Conservation (phyloP, 2,797 vertebrate genomes). For the Masticophis lateralis region DNA sequence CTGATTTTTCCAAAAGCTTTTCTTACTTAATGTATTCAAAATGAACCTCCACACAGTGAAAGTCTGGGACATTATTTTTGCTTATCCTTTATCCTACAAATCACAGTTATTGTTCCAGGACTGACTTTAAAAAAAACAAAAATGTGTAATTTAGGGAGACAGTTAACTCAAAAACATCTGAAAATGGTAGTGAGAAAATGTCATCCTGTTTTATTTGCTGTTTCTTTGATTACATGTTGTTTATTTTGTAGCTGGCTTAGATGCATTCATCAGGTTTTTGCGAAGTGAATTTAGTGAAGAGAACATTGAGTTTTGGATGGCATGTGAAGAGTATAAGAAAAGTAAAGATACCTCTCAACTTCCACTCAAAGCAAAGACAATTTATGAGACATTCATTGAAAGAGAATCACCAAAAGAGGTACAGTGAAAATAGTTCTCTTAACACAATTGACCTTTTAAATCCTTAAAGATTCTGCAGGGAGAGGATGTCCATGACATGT, state of each 20-base stretch:
- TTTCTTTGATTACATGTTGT: background rate
- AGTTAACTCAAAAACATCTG: background rate
- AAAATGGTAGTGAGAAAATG: background rate
- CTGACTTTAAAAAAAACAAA: background rate
- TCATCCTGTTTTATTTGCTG: background rate
- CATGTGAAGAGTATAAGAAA: constrained; percentile 92
- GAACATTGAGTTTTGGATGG: constrained; percentile 96
- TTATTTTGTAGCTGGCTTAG: constrained; percentile 77
- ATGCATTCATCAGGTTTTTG: constrained; percentile 87
- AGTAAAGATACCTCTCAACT: constrained; percentile 79
- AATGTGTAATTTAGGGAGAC: background rate
- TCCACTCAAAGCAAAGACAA: constrained; percentile 83
- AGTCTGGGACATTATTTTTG: background rate
- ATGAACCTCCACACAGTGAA: background rate
- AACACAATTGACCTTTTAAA: constrained; percentile 7
- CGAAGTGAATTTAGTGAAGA: constrained; percentile 95
- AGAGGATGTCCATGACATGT: background rate
- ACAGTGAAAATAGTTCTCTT: constrained; percentile 39
- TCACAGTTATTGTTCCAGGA: background rate
- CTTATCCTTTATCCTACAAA: background rate
- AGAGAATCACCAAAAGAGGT: constrained; percentile 92
- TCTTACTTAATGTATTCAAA: background rate
- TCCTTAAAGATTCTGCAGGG: background rate
- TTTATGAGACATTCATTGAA: constrained; percentile 86
- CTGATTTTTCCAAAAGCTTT: background rate